Evolutionary conservation across 37 sponge, comb jelly and placozoan species (phyloP).

Genomic region (Axinella damicornis): DNA sequence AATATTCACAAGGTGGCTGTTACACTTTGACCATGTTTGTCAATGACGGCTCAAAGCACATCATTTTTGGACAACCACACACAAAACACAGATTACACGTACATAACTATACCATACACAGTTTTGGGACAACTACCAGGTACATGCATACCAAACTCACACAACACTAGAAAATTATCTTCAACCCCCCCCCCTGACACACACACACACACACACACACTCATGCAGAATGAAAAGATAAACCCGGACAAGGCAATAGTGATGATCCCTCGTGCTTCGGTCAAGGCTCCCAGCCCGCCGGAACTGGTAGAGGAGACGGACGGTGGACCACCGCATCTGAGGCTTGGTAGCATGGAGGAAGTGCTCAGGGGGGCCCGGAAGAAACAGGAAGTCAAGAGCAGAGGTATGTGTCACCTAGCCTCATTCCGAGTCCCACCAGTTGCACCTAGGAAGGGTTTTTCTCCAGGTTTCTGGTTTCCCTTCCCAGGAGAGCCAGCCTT

Average conservation of each 20-base stretch:
- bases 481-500: too few relatives aligned
- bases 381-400: conserved; percentile 21
- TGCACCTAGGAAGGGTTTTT: too few relatives aligned
- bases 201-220: background rate
- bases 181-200: too few relatives aligned
- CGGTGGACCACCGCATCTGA: background rate
- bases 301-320: background rate
- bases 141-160: background rate
- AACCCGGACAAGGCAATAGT: conserved; percentile 38
- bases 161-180: too few relatives aligned
- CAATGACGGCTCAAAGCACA: too few relatives aligned
- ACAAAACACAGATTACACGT: background rate
- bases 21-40: too few relatives aligned
- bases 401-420: conserved; percentile 15
- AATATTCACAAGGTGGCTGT: too few relatives aligned
- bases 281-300: background rate
- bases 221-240: conserved; percentile 21
- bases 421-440: too few relatives aligned
- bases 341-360: background rate
- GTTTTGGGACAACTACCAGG: too few relatives aligned
- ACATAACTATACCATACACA: background rate
- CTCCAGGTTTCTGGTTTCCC: too few relatives aligned
- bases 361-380: background rate
- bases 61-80: background rate
- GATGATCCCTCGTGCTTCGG: conserved; percentile 36